Evolutionary conservation across 2,113 vertebrate species (phyloP), one percentile per base, ranked within the genome.

Genomic region (Poeciliopsis occidentalis): DNA sequence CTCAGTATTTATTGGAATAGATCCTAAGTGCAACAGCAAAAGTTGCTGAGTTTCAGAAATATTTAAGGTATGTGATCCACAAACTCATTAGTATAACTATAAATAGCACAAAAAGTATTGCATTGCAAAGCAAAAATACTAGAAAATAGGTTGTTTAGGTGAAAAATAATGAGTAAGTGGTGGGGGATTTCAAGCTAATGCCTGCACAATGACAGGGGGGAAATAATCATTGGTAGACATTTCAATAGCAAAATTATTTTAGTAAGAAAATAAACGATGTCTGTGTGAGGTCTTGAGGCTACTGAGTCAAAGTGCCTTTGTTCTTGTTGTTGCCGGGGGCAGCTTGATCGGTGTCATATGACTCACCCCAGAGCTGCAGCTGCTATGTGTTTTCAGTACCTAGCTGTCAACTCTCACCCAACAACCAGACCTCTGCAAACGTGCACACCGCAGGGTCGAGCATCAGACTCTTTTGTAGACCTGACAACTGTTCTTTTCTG

Each of bases 271-370:
- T 27, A 64, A 44, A 30, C 2, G 3, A 29, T 31, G 37, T 19
- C 32, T 11, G 70, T 13, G 3, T 32, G 26, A 60, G 39, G 29
- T 32, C 29, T 32, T 10, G 15, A 72, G 39, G 60, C 60, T 62
- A 24, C 37, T 61, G 57, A 71, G 32, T 70, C 31, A 17, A 27
- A 39, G 54, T 32, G 7, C 32, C 57, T 44, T 11, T 27, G 37
- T 7, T 47, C 61, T 27, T n/a, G 60, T 72, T 64, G 60, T 64
- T 72, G 34, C 69, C 70, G 41, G 70, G 27, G 60, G 70, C n/a
- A 10, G 57, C 19, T 73, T 73, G 62, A 64, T n/a, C 39, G 0
- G 22, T 54, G 17, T 34, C 61, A 54, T 34, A 32, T 65, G 62
- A 73, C 41, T 73, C 39, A 73, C 51, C 22, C 19, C 2, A 62